Percentiles rank a stretch among this genome's conserved stretches.
phyloP scores from a whole-genome alignment of 2,888 invertebrate genomes.

The Lasioglossum calceatum region DNA sequence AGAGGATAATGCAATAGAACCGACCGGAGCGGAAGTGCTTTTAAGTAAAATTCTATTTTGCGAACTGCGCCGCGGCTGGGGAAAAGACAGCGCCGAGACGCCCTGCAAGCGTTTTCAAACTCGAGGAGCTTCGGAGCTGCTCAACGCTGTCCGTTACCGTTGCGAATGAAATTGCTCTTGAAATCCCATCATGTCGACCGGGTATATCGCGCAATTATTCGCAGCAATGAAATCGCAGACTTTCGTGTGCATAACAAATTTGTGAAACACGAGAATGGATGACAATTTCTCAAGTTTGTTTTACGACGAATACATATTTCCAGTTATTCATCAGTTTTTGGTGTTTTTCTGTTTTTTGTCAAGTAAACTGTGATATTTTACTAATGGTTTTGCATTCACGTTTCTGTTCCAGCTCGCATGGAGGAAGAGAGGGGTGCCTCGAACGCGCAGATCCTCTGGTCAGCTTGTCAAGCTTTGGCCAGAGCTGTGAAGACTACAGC shows the following conservation, averaged over 20 bases:
- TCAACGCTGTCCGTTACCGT: background rate
- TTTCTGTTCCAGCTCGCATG: constrained; percentile 86
- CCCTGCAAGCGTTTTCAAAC: background rate
- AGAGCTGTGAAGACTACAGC: constrained; percentile 90
- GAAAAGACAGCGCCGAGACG: background rate
- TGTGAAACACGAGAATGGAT: background rate
- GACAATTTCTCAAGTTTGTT: background rate
- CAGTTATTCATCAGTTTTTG: background rate
- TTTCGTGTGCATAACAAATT: background rate
- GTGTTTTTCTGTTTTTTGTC: background rate
- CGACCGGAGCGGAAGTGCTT: background rate
- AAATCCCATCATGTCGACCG: background rate
- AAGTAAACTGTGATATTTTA: background rate
- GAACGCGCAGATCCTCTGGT: constrained; percentile 96
- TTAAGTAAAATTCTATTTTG: constrained; percentile 18
- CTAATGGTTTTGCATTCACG: background rate
- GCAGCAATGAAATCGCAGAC: background rate
- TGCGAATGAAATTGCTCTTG: background rate
- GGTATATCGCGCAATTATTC: background rate
- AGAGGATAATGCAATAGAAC: constrained; percentile 4
- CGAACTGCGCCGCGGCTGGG: background rate
- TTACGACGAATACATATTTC: background rate
- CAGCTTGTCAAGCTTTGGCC: constrained; percentile 95
- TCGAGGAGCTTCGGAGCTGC: background rate
- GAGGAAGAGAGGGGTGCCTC: constrained; percentile 91